Evolutionary conservation across 2,113 vertebrate genomes (phyloP).

Genomic region (Lycocorax pyrrhopterus): DNA sequence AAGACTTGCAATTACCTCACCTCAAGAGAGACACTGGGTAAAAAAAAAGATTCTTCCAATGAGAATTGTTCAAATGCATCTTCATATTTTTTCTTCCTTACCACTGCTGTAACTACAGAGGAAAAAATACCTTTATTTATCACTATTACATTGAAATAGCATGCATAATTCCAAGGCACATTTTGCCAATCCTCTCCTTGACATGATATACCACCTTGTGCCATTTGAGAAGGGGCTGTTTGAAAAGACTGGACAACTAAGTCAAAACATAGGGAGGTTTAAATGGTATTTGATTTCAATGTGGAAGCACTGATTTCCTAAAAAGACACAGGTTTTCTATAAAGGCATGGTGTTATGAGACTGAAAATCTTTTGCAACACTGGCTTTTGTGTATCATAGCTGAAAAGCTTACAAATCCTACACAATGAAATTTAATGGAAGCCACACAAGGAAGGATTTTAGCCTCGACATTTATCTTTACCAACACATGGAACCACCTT

Average conservation of each 20-base stretch:
- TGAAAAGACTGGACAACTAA: neutral
- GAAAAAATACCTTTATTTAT: neutral
- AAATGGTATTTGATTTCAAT: neutral
- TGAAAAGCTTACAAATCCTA: constrained; percentile 10
- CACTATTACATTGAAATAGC: neutral
- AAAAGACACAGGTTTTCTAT: neutral
- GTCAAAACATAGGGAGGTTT: neutral
- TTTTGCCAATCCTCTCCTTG: neutral
- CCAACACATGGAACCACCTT: constrained; percentile 44
- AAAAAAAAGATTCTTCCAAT: neutral
- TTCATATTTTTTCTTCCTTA: neutral
- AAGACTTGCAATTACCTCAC: neutral
- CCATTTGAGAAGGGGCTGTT: neutral
- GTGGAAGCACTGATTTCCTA: neutral
- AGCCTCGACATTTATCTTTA: constrained; percentile 32
- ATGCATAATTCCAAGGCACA: neutral
- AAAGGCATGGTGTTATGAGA: neutral
- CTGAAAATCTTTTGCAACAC: neutral
- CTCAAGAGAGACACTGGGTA: neutral
- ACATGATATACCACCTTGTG: neutral
- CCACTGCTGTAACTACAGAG: neutral
- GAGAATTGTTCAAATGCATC: neutral
- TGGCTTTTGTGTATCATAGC: neutral
- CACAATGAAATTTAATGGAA: constrained; percentile 17
- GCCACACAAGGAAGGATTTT: constrained; percentile 25